Evolutionary conservation across 2,888 invertebrate genomes (phyloP).

Genomic region (Podotricha telesiphe): DNA sequence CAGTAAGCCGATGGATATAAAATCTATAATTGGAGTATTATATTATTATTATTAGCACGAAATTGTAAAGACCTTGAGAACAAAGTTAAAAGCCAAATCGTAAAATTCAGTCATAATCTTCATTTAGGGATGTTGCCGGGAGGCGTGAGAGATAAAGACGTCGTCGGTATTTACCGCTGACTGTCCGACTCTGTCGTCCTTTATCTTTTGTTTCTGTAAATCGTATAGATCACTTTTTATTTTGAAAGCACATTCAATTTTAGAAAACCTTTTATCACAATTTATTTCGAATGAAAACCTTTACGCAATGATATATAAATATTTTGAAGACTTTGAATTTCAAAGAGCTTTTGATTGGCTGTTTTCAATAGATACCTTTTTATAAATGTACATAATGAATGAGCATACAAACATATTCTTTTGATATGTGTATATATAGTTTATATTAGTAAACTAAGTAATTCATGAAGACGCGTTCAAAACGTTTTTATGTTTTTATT

Average conservation of each 20-base stretch:
- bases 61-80: slow-evolving; percentile 14
- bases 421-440: background rate
- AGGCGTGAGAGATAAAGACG: slow-evolving; percentile 32
- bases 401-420: background rate
- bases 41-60: background rate
- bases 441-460: background rate
- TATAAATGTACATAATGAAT: background rate
- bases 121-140: slow-evolving; percentile 32
- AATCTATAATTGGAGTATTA: slow-evolving; percentile 20
- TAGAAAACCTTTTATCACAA: background rate
- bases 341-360: background rate
- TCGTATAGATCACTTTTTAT: slow-evolving; percentile 19
- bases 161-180: slow-evolving; percentile 33
- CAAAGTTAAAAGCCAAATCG: slow-evolving; percentile 28
- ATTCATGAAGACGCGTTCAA: background rate
- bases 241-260: background rate
- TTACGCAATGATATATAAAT: background rate
- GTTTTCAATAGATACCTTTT: slow-evolving; percentile 5
- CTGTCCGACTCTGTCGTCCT: slow-evolving; percentile 10
- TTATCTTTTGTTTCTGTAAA: slow-evolving; percentile 30
- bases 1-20: background rate
- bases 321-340: slow-evolving; percentile 1
- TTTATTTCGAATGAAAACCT: background rate
- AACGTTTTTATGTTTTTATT: background rate
- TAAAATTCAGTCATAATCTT: slow-evolving; percentile 33